Conservation (phyloP, 2,113 vertebrate species). For the Etheostoma spectabile region DNA sequence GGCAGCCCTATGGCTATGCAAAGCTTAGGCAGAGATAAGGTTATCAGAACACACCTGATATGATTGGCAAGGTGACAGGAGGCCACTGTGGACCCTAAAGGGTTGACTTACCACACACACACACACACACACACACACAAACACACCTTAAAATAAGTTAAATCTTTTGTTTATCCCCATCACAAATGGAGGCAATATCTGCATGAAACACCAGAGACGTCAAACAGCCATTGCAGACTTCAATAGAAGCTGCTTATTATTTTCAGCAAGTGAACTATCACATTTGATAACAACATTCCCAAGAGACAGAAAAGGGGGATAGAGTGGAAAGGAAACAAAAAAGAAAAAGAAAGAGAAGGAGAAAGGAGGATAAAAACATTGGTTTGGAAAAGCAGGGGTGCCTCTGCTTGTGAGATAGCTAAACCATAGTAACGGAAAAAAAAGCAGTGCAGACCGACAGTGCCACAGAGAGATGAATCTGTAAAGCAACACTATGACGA, state of each 20-base stretch:
- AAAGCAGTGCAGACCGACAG: constrained; percentile 17
- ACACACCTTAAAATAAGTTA: constrained; percentile 72
- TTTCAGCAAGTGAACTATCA: constrained; percentile 64
- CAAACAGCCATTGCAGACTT: constrained; percentile 65
- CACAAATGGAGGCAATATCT: constrained; percentile 76
- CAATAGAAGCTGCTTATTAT: constrained; percentile 69
- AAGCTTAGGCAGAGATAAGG: constrained; percentile 80
- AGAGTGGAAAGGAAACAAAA: constrained; percentile 37
- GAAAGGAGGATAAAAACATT: constrained; percentile 30
- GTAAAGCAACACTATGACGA: constrained; percentile 40
- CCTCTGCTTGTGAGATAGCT: constrained; percentile 56
- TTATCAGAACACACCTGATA: constrained; percentile 81
- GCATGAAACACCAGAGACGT: constrained; percentile 74
- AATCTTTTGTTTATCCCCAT: constrained; percentile 79
- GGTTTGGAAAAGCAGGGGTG: constrained; percentile 35
- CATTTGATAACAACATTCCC: constrained; percentile 71
- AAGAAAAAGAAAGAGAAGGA: constrained; percentile 18
- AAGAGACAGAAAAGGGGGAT: constrained; percentile 40
- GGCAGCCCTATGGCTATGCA: constrained; percentile 72
- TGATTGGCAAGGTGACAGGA: constrained; percentile 83
- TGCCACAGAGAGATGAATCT: constrained; percentile 49
- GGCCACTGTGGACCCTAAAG: constrained; percentile 64
- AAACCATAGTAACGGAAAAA: constrained; percentile 27
- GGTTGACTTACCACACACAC: constrained; percentile 33
- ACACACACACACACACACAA: constrained; percentile 50